Evolutionary conservation across 2,888 invertebrate species (phyloP), one percentile per base, ranked within the genome.

Genomic region (Zaprionus bogoriensis): DNA sequence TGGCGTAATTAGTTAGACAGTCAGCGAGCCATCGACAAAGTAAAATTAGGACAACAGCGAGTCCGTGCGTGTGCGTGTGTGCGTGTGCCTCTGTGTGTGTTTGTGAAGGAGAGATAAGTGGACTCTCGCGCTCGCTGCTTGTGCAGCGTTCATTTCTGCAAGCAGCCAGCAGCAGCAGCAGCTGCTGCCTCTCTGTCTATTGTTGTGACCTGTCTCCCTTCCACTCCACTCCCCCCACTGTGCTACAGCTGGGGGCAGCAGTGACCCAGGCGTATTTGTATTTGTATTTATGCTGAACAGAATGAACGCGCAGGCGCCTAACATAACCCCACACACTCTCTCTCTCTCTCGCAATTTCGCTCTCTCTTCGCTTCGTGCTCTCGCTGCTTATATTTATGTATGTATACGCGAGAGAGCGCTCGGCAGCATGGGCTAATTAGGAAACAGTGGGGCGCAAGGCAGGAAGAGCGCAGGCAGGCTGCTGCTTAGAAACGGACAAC

Each of bases 101-200:
- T 30, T 39, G 30, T 12, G 54, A 38, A 50, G 63, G 63, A 27
- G 47, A 38, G 41, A 47, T 41, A 39, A 57, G 39, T 28, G 17
- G 23, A 41, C 12, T 20, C 39, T 38, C 19, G n/a, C 28, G n/a
- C 22, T 61, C 25, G n/a, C 46, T 32, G 25, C 36, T 17, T 70
- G 61, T 72, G 80, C 77, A 80, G 79, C 67, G 79, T 80, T 83
- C 79, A 83, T 80, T 80, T 75, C 79, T 80, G 79, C 67, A 80
- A 65, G 45, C 23, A 39, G 55, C 14, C 46, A 48, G 50, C 23
- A 20, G n/a, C n/a, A n/a, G n/a, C 27, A 30, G 57, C 54, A 30
- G 45, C 25, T 14, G 38, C 42, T 19, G 22, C 44, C 32, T 23
- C 53, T 53, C 52, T 32, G 32, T 30, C 44, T 52, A 53, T 68